Evolutionary conservation across 2,113 vertebrate genomes (phyloP).

Genomic region (Bolborhynchus lineola): DNA sequence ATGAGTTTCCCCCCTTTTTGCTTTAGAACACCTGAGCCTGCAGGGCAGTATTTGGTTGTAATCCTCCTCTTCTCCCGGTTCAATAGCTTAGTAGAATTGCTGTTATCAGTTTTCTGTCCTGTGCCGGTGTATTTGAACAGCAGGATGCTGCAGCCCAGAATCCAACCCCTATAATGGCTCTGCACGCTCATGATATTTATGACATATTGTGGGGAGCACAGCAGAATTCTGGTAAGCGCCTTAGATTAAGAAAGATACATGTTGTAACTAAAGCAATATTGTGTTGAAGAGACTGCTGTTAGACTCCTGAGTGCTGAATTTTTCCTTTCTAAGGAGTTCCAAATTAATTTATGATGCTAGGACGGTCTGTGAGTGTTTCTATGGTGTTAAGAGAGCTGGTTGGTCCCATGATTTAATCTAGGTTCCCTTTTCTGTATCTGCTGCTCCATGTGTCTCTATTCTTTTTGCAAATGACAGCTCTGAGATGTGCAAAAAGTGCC

Average conservation of each 20-base stretch:
- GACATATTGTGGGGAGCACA: neutral
- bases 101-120: constrained; percentile 19
- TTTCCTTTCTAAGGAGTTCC: neutral
- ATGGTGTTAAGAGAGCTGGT: neutral
- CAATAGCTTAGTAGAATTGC: constrained; percentile 9
- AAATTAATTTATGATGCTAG: neutral
- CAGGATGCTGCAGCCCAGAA: neutral
- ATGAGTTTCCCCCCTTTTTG: neutral
- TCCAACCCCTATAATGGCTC: neutral
- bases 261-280: neutral
- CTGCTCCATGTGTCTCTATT: neutral
- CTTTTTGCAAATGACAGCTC: neutral
- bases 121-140: neutral
- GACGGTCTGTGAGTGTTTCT: neutral
- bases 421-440: neutral
- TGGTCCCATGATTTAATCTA: neutral
- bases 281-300: neutral
- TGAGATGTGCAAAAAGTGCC: neutral
- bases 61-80: neutral
- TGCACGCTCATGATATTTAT: neutral
- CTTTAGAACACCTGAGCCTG: neutral
- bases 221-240: neutral
- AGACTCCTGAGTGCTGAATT: neutral
- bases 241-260: neutral
- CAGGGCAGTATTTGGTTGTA: neutral